Evolutionary conservation across 2,888 invertebrate genomes (phyloP), one percentile per base, ranked within the genome.

Genomic region (Temnothorax unifasciatus): DNA sequence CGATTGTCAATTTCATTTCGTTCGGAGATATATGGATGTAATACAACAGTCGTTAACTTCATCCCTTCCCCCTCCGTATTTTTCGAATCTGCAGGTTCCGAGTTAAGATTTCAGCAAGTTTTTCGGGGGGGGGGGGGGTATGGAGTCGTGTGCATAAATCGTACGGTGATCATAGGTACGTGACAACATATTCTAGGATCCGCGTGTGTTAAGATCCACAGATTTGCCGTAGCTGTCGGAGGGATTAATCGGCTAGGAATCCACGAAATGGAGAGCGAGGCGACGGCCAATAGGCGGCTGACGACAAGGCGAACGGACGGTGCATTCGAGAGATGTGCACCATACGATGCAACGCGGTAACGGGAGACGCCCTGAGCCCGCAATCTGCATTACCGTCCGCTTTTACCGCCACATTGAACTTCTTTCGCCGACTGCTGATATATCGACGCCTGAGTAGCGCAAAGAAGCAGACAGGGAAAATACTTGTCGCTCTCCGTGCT

Each of bases 321-420:
- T 61, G 64, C 69, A 66, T 66, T 21, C 68, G 66, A 54, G 77
- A 88, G 81, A 85, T 83, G 84, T 82, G 86, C 77, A 81, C 73
- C 63, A 63, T 66, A 77, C 85, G 85, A 84, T 90, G 84, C 84
- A 87, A 85, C 84, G 66, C 85, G 84, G 87, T 86, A 88, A 86
- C 86, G 84, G 87, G 88, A 88, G 86, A 89, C 81, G 83, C 84
- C 86, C 90, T 87, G 85, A 85, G 83, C 71, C 76, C 79, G 87
- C 90, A 90, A 91, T 92, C 92, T 92, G 91, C 92, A 91, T 92
- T 92, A 90, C 91, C 92, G 86, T 92, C 91, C 86, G 88, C 85
- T 86, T 88, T 87, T 88, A 85, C 84, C 87, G 85, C 90, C 88
- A 86, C 84, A 85, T 86, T 90, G 83, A 83, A 83, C 85, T 87